Evolutionary conservation across 2,888 invertebrate species (phyloP), one percentile per base, ranked within the genome.

Genomic region (Oligia fasciuncula): DNA sequence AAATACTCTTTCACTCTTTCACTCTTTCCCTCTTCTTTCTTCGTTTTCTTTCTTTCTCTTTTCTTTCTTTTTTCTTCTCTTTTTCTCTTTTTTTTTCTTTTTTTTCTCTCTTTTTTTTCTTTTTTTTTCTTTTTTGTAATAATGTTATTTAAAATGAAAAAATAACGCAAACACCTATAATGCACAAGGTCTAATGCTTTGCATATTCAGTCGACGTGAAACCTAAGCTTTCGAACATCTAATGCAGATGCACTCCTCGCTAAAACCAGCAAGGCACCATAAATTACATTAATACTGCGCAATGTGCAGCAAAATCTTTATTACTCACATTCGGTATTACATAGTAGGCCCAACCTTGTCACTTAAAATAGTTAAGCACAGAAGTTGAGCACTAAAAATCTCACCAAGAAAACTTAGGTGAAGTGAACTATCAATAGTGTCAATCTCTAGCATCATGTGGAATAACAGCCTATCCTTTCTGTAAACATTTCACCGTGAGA

Each of bases 201-300:
- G 29, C 17, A 71, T 77, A 81, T 77, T 74, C 51, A 54, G 69
- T 51, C 57, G 49, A 71, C 69, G 54, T 54, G 29, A n/a, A 80
- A 84, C 57, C 4, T 57, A 67, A 71, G 51, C 57, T 63, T 35
- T 29, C 29, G 9, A 67, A 62, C 35, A 63, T 66, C 40, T 78
- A 81, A 82, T 84, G 75, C 83, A 84, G 77, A 82, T 84, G 75
- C 83, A 84, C 57, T 76, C 4, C 73, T 14, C 63, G 66, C 46
- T 62, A 54, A 4, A 57, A 51, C 35, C 60, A 60, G 49, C 57
- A 13, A 40, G 6, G 9, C n/a, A 13, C 54, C 65, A 80, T 76
- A 86, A 76, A 86, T 76, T 43, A 51, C 71, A 66, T 80, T 46
- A 71, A 83, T 74, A 62, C 43, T 40, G 40, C 23, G 62, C 67